phyloP scores from a whole-genome alignment of 2,113 vertebrate genomes.

The Atractosteus spatula region DNA sequence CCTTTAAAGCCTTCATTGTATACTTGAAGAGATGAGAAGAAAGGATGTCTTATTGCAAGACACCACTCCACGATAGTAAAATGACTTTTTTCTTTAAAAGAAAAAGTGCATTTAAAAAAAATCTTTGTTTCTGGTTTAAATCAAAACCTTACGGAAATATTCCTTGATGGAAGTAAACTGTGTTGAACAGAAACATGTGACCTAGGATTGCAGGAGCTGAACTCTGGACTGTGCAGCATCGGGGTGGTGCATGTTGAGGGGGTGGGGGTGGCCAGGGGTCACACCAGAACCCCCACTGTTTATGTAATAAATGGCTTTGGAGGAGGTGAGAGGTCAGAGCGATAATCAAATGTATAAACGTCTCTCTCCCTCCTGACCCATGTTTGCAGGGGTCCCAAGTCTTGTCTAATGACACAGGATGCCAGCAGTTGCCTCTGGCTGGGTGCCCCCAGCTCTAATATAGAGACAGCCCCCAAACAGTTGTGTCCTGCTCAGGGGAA shows the following conservation, averaged over 20 bases:
- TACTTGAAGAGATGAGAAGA: conserved; percentile 10
- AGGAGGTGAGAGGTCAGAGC: conserved; percentile 53
- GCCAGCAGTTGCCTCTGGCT: too few species aligned
- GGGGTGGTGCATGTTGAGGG: conserved; percentile 32
- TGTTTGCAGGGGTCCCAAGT: neutral
- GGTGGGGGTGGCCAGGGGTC: conserved; percentile 22
- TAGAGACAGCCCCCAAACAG: neutral
- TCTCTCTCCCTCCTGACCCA: conserved; percentile 34
- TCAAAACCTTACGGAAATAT: conserved; percentile 67
- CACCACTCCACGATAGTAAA: conserved; percentile 50
- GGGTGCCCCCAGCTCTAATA: too few species aligned
- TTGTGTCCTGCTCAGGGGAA: neutral
- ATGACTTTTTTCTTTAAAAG: neutral
- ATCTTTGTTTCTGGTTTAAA: conserved; percentile 63
- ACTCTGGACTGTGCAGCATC: conserved; percentile 14
- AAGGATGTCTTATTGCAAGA: conserved; percentile 34
- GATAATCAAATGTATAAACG: conserved; percentile 65
- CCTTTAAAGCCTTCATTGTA: conserved; percentile 23
- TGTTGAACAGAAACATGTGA: conserved; percentile 69
- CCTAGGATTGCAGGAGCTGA: conserved; percentile 37
- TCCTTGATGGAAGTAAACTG: conserved; percentile 62
- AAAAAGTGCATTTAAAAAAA: neutral
- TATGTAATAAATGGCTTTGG: conserved; percentile 51
- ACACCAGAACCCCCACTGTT: conserved; percentile 49
- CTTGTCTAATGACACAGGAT: too few species aligned